Conservation (phyloP, 1,140 invertebrate species). For the Halesus radiatus region DNA sequence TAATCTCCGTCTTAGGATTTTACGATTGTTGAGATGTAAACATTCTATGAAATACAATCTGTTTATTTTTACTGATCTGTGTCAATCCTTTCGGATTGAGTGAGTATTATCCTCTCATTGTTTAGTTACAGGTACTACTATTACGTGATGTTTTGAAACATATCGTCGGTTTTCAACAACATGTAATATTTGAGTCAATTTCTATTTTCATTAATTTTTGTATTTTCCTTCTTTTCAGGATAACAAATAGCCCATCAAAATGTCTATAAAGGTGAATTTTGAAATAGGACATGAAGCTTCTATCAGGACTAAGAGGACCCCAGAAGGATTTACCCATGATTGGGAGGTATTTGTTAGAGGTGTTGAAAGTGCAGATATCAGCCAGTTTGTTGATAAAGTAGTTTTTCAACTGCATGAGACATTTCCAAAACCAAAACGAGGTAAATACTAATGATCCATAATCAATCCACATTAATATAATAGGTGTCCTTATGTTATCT, state of each 20-base stretch:
- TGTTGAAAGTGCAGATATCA: conserved; percentile 86
- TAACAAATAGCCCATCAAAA: conserved; percentile 58
- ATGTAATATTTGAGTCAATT: conserved; percentile 11
- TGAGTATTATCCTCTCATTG: neutral
- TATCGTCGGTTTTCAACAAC: neutral
- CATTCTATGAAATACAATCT: conserved; percentile 41
- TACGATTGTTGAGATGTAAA: conserved; percentile 37
- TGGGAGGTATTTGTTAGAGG: conserved; percentile 97
- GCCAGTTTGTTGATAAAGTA: conserved; percentile 95
- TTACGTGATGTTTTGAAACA: conserved; percentile 24
- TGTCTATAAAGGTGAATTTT: conserved; percentile 87
- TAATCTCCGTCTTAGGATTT: conserved; percentile 38
- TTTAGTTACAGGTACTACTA: conserved; percentile 2
- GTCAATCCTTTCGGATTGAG: neutral
- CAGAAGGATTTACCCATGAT: conserved; percentile 95
- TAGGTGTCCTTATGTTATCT: too few relatives aligned
- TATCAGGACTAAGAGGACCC: conserved; percentile 82
- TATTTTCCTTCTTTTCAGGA: conserved; percentile 14
- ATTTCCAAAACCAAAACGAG: conserved; percentile 91
- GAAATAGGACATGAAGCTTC: conserved; percentile 93
- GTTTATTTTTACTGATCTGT: conserved; percentile 31
- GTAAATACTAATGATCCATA: conserved; percentile 64
- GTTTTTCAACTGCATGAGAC: conserved; percentile 93
- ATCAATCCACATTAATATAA: too few relatives aligned
- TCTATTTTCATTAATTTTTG: conserved; percentile 18